Evolutionary conservation across 2,888 invertebrate species (phyloP), one percentile per base, ranked within the genome.

Genomic region (Rhopalosiphum nymphaeae): DNA sequence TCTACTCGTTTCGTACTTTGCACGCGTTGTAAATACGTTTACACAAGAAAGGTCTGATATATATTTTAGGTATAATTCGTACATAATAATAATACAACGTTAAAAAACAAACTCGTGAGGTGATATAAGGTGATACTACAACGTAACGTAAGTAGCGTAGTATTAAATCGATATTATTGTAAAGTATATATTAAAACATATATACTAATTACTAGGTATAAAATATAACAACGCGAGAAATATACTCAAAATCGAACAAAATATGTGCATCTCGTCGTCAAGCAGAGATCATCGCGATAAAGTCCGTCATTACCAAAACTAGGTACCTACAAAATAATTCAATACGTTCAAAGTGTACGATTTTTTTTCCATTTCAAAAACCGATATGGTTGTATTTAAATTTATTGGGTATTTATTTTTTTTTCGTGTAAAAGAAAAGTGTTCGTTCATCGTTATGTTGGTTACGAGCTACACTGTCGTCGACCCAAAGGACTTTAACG

Each of bases 401-500:
- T 86, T 42, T 88, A 89, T 89, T 5, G 44, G 57, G 44, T 29
- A 46, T 86, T 29, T 44, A 21, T 10, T 26, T 86, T 85, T 44
- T 86, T 26, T 84, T 86, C 29, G 46, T 16, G 7, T 0, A 86
- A 78, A 78, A 44, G 13, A 86, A 86, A 86, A 86, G n/a, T 29
- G 29, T 16, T 86, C 44, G 44, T 85, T 36, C 9, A 85, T 10
- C 3, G 29, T 86, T 46, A 16, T 44, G 46, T 86, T 16, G 86
- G n/a, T 86, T n/a, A 46, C 78, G 78, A 21, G 78, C 21, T 36
- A 16, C 25, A 42, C 67, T 53, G 46, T 67, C 56, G 44, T 85
- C 42, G 89, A 84, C 53, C 46, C 25, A 26, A 85, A 85, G 56
- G 89, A 93, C 44, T 89, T 29, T 86, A 46, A 78, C 88, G 67